Conservation (phyloP, 2,797 vertebrate genomes). For the Artibeus lituratus region DNA sequence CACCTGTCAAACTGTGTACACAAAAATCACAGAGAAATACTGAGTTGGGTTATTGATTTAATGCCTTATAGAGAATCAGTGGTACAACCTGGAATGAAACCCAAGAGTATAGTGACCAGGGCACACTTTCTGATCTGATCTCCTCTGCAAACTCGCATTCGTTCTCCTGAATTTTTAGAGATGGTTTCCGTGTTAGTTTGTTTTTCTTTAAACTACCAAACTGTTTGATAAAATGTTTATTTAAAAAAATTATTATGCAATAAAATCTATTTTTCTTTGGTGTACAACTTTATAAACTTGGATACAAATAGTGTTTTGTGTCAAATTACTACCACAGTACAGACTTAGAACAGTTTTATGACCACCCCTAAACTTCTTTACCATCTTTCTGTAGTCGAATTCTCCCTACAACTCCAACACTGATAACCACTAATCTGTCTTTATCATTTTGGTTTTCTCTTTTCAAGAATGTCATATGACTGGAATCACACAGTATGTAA, state of each 20-base stretch:
- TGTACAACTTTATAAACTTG: background rate
- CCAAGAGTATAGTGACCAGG: background rate
- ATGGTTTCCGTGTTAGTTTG: background rate
- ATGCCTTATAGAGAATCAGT: background rate
- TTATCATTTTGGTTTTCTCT: background rate
- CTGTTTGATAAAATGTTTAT: background rate
- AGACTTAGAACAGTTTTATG: background rate
- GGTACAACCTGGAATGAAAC: background rate
- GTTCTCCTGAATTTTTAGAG: slow-evolving; percentile 15
- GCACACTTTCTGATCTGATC: background rate
- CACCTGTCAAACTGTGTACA: background rate
- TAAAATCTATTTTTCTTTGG: background rate
- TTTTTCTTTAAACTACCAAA: background rate
- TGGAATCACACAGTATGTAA: background rate
- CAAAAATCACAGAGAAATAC: background rate
- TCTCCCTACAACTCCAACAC: background rate
- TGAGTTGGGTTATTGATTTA: slow-evolving; percentile 4
- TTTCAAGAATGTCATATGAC: background rate
- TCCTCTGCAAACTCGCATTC: background rate
- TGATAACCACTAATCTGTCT: background rate
- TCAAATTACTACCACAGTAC: background rate
- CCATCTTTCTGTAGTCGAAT: background rate
- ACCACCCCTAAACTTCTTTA: background rate
- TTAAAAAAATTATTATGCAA: background rate
- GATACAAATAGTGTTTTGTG: background rate